Percentiles rank a stretch among this genome's conserved stretches.
Conservation (phyloP, 2,113 vertebrate genomes). For the Entomyzon cyanotis region DNA sequence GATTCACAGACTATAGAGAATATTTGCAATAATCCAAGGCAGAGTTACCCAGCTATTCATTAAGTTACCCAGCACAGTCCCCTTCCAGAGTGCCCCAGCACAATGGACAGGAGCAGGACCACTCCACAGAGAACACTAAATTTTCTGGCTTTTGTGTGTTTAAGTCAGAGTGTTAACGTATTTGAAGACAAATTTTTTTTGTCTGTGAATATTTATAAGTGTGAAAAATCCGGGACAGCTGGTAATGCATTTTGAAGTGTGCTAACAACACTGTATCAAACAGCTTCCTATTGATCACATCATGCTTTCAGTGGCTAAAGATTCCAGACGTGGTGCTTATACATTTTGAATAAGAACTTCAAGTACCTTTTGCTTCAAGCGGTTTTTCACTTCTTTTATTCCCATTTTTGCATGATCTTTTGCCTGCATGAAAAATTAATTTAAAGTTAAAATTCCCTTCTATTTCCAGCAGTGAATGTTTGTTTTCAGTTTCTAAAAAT, state of each 20-base stretch:
- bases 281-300: conserved; percentile 80
- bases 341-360: conserved; percentile 81
- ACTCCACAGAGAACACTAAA: not conserved
- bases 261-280: conserved; percentile 79
- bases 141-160: conserved; percentile 71
- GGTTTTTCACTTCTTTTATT: conserved; percentile 95
- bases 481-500: conserved; percentile 68
- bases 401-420: conserved; percentile 99
- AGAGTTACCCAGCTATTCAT: not conserved
- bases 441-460: conserved; percentile 77
- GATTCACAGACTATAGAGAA: not conserved
- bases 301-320: conserved; percentile 73
- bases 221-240: conserved; percentile 79
- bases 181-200: conserved; percentile 65
- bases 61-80: not conserved
- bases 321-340: conserved; percentile 74
- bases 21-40: not conserved
- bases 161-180: conserved; percentile 74
- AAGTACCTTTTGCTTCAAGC: conserved; percentile 91
- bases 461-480: conserved; percentile 68
- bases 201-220: conserved; percentile 83
- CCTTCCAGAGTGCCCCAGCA: not conserved
- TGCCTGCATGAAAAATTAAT: conserved; percentile 86
- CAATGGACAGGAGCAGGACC: not conserved
- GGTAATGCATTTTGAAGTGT: conserved; percentile 85